Conservation (phyloP, 64 coral and sea anemone species). For the Pocillopora verrucosa region DNA sequence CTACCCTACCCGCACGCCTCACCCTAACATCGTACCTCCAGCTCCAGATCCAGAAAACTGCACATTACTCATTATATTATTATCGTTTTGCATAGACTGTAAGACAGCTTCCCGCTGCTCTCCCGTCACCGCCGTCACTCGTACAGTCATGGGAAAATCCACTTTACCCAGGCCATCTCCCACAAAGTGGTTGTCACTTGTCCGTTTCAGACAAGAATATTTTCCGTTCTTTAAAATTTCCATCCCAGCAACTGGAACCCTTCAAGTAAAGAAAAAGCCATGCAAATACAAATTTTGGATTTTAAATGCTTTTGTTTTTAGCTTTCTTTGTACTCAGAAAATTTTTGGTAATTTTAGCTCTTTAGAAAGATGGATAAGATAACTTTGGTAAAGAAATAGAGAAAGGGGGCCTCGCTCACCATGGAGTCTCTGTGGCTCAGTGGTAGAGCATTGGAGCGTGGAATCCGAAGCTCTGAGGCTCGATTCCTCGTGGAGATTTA, state of each 20-base stretch:
- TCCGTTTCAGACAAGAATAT: constrained; percentile 68
- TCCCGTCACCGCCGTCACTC: constrained; percentile 65
- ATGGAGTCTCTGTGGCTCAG: too few species aligned
- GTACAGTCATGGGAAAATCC: constrained; percentile 63
- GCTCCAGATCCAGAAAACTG: constrained; percentile 67
- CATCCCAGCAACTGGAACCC: constrained; percentile 76
- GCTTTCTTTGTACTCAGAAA: too few species aligned
- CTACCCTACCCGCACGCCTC: too few species aligned
- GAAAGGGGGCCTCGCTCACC: too few species aligned
- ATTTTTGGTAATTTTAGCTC: too few species aligned
- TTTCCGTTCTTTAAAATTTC: constrained; percentile 74
- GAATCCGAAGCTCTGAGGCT: too few species aligned
- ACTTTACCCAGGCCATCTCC: constrained; percentile 56
- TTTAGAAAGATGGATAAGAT: too few species aligned
- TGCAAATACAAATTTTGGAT: too few species aligned
- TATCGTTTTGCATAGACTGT: constrained; percentile 34
- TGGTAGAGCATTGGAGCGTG: too few species aligned
- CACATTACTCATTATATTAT: constrained; percentile 22
- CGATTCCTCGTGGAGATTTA: too few species aligned
- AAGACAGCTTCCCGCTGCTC: constrained; percentile 62
- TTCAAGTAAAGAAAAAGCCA: background rate
- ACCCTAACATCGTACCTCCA: constrained; percentile 38
- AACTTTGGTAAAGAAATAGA: too few species aligned
- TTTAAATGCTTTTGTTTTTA: too few species aligned
- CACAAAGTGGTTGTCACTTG: constrained; percentile 68